Conservation (phyloP, 2,113 vertebrate genomes). For the Penelope pileata region DNA sequence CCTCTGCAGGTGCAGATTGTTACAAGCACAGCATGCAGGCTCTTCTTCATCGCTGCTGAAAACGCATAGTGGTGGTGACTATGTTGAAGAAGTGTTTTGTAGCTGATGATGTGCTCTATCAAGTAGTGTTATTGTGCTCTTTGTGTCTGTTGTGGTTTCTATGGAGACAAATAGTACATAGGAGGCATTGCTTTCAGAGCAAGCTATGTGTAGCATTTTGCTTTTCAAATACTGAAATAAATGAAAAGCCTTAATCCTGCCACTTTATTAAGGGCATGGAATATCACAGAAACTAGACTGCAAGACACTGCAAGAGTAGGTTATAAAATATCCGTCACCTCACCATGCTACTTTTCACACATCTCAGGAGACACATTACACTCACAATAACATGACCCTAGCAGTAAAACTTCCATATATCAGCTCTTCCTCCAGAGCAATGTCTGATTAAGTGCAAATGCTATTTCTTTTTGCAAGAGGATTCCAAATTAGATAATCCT, state of each 20-base stretch:
- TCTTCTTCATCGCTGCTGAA: too few species aligned
- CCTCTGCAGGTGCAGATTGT: too few species aligned
- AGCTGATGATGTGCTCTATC: too few species aligned
- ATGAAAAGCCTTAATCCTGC: not conserved
- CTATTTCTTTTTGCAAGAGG: not conserved
- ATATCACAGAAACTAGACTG: not conserved
- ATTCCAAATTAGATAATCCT: not conserved
- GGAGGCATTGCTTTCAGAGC: too few species aligned
- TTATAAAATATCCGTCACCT: not conserved
- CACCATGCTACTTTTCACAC: not conserved
- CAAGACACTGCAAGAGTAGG: not conserved
- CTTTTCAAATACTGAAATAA: not conserved
- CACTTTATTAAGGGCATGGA: constrained; percentile 23
- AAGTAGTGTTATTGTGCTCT: too few species aligned
- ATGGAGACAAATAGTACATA: too few species aligned
- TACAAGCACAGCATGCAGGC: too few species aligned
- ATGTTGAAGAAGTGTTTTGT: too few species aligned
- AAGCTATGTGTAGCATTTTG: not conserved
- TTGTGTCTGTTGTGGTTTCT: too few species aligned
- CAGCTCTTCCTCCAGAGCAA: not conserved
- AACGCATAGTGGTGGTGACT: too few species aligned
- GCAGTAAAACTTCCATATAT: not conserved
- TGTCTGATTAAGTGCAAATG: not conserved
- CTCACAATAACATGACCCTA: not conserved
- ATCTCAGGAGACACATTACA: not conserved